Evolutionary conservation across 2,113 vertebrate genomes (phyloP).

Genomic region (Ancistrus triradiatus): DNA sequence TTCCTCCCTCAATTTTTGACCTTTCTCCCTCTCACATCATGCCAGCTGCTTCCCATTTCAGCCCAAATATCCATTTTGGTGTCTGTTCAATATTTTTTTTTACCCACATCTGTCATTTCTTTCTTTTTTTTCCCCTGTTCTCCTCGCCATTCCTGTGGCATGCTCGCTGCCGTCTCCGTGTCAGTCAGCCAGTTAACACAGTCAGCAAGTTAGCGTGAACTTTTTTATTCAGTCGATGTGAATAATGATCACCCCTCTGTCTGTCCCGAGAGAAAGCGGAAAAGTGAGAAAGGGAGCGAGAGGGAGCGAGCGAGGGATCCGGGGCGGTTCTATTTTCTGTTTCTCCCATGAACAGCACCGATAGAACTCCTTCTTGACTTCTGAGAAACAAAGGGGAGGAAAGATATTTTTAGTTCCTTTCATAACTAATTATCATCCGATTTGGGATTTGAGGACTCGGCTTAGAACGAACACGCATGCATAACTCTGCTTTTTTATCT

Average conservation of each 20-base stretch:
- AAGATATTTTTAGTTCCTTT: conserved; percentile 67
- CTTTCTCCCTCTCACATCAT: no score
- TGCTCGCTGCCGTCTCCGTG: conserved; percentile 13
- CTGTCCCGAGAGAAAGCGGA: conserved; percentile 30
- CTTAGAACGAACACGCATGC: conserved; percentile 44
- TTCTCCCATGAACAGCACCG: conserved; percentile 3
- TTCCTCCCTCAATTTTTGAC: not conserved
- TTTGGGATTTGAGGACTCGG: conserved; percentile 56
- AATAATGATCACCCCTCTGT: conserved; percentile 33
- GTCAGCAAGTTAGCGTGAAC: conserved; percentile 37
- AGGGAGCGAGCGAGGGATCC: conserved; percentile 6
- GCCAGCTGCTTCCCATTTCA: not conserved
- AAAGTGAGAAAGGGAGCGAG: conserved; percentile 6
- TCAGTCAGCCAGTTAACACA: conserved; percentile 28
- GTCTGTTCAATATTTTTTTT: not conserved
- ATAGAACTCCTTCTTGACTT: conserved; percentile 52
- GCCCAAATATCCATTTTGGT: no score
- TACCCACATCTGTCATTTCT: conserved; percentile 2
- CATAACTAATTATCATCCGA: conserved; percentile 66
- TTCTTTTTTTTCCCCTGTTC: not conserved
- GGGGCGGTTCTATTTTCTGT: conserved; percentile 25
- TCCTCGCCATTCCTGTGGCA: not conserved
- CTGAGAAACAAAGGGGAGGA: conserved; percentile 55
- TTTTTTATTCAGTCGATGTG: conserved; percentile 34
- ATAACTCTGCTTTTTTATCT: not conserved